Base-by-base conservation (phyloP, 1,140 invertebrate species). In the Macrotrachela quadricornifera region DNA sequence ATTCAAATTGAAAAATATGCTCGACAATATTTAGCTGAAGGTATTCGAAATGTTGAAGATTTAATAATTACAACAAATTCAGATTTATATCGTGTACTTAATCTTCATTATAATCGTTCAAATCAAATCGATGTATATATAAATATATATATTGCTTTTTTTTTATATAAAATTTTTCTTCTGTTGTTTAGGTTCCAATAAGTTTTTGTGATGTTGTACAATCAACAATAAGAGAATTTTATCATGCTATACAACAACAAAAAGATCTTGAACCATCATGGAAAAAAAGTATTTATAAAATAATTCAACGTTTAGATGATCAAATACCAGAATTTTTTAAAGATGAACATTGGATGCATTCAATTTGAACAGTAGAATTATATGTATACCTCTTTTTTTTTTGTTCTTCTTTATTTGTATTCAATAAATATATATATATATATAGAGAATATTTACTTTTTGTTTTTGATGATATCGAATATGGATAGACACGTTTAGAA, bases 1-100 rank as follows among this genome's bases (percentile, higher is more conserved):
- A 97, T 96, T 66, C 92, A 97, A 76, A 99, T 99, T 90, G 94
- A 99, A 75, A 99, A 99, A 73, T 96, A 92, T 73, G 90, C 92
- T 51, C 78, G 91, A 60, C 88, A 96, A 73, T 85, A 88, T 37
- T 79, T 97, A 59, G 87, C 85, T 57, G 92, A 97, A 74, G 91
- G 91, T 47, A 77, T 91, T 58, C 88, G 91, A 71, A 11, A 15
- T 4, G 18, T 17, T 17, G 88, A 96, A 56, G 88, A 97, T 63
- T 75, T 99, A 42, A 79, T 82, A 63, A 87, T 99, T 38, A 82
- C 81, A 51, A 78, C 78, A 21, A 92, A 99, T 71, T 91, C 85
- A 49, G 92, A 99, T 74, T 79, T 99, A 58, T 92, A 94, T 75
- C 78, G 91, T 64, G 85, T 91, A 59, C 79, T 99, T 60, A 97